These are phyloP conservation scores for Sclerurus mexicanus DNA, from an alignment of 2,113 vertebrate species.

Conservation along the genomic window DNA sequence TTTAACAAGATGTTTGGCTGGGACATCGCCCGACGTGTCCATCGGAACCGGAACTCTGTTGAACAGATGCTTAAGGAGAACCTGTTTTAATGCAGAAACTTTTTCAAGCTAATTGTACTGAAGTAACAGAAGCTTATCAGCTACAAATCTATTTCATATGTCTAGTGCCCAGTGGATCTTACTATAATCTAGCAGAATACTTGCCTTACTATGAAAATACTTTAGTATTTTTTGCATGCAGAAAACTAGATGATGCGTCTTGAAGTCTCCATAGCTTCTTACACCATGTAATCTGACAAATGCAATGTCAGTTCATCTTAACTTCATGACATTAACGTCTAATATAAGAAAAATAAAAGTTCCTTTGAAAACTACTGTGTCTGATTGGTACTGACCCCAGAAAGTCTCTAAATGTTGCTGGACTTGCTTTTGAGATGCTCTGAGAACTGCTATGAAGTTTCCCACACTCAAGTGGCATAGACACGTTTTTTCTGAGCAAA, in stretches of 20 bases:
- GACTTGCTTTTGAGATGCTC: neutral
- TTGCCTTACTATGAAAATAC: neutral
- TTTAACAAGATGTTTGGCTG: conserved; percentile 55
- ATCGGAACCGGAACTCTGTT: neutral
- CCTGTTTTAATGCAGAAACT: neutral
- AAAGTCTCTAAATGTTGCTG: neutral
- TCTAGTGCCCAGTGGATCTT: neutral
- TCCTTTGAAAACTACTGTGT: neutral
- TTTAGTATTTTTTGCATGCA: rapidly evolving
- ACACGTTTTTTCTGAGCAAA: neutral
- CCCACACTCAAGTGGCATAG: neutral
- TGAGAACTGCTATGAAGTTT: neutral
- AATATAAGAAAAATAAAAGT: neutral
- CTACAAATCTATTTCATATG: neutral
- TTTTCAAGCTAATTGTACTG: neutral
- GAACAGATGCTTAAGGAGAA: neutral
- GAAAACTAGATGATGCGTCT: neutral
- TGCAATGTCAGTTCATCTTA: neutral
- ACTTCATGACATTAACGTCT: neutral
- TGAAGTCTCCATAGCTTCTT: neutral
- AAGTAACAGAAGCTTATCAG: neutral
- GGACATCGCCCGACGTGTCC: rapidly evolving
- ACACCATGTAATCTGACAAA: neutral
- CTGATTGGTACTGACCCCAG: neutral
- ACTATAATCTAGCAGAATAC: neutral